phyloP scores from a whole-genome alignment of 1,140 invertebrate species.

The Brachionus paranguensis region DNA sequence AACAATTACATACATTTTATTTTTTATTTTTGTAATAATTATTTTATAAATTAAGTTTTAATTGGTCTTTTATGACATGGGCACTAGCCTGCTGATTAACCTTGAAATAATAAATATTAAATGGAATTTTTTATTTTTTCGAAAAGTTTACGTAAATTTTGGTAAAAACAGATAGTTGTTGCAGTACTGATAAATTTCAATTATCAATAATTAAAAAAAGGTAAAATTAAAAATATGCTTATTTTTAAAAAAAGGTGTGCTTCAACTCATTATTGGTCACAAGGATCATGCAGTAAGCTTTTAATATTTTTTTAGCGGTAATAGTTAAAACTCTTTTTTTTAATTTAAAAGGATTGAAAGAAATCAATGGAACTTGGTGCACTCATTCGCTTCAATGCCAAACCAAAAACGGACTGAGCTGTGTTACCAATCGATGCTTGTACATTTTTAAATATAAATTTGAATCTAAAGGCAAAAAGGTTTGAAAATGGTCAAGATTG shows the following conservation, averaged over 20 bases:
- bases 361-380: constrained; percentile 25
- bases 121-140: no score
- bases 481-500: no score
- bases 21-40: no score
- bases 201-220: no score
- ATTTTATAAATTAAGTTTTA: no score
- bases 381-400: not conserved
- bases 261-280: not conserved
- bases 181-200: no score
- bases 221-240: not conserved
- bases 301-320: not conserved
- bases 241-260: not conserved
- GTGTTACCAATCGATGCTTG: constrained; percentile 1
- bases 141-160: no score
- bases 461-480: no score
- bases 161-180: not conserved
- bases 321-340: not conserved
- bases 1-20: no score
- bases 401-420: not conserved
- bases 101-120: no score
- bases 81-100: no score
- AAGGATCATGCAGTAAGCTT: not conserved
- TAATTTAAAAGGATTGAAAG: not conserved
- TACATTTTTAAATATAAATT: not conserved
- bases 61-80: no score